These are phyloP conservation scores for Gastracanthus pulcherrimus DNA, from an alignment of 2,888 invertebrate genomes.

Conservation along the genomic window DNA sequence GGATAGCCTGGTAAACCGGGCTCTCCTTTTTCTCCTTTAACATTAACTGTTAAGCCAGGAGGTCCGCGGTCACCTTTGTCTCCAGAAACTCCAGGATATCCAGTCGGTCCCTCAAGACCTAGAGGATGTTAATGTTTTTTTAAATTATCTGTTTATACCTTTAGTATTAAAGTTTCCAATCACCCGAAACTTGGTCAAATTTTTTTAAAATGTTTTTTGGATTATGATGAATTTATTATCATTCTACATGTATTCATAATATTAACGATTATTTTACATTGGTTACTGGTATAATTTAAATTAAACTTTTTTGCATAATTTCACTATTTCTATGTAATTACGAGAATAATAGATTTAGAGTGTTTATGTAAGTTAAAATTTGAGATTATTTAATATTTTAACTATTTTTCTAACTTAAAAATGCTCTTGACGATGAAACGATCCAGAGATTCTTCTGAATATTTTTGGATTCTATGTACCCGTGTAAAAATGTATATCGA, in stretches of 20 bases:
- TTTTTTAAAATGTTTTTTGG: neutral
- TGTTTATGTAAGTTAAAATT: neutral
- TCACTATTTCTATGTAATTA: too few species aligned
- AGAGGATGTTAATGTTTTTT: neutral
- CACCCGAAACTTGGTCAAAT: too few species aligned
- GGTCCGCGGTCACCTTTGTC: conserved; percentile 81
- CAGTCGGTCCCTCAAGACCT: conserved; percentile 77
- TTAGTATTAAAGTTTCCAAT: neutral
- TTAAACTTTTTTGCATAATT: too few species aligned
- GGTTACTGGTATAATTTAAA: too few species aligned
- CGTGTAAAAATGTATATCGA: too few species aligned
- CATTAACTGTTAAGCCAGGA: conserved; percentile 77
- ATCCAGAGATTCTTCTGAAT: too few species aligned
- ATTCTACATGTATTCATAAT: neutral
- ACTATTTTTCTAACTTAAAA: too few species aligned
- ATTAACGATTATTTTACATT: too few species aligned
- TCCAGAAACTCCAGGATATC: conserved; percentile 81
- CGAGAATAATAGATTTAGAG: too few species aligned
- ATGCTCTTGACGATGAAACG: too few species aligned
- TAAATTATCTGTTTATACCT: neutral
- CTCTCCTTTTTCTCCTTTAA: conserved; percentile 79
- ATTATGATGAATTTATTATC: neutral
- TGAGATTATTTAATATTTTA: neutral
- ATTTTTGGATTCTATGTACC: too few species aligned
- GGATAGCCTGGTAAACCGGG: conserved; percentile 78